Conservation (phyloP, 1,140 invertebrate species). For the Saccostrea cuccullata region DNA sequence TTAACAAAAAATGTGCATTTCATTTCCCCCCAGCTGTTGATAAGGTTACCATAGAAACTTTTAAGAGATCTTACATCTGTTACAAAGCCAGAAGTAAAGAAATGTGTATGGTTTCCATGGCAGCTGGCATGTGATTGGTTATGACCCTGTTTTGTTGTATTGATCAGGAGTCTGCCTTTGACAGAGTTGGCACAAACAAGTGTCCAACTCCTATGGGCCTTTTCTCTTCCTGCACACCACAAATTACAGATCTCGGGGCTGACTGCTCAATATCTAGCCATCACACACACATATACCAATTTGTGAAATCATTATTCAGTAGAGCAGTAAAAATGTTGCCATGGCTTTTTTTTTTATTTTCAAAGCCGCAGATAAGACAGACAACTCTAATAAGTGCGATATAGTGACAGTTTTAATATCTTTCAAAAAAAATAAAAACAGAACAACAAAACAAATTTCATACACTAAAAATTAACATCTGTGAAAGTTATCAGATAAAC, state of each 20-base stretch:
- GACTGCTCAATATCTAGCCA: slow-evolving; percentile 15
- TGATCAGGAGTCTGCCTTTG: slow-evolving; percentile 29
- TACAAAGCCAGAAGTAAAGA: slow-evolving; percentile 30
- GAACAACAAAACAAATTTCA: background rate
- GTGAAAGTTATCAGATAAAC: background rate
- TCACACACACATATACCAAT: background rate
- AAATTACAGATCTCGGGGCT: background rate
- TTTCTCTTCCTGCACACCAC: slow-evolving; percentile 18
- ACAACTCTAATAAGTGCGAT: background rate
- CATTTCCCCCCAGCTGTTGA: slow-evolving; percentile 25
- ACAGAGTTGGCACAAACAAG: slow-evolving; percentile 15
- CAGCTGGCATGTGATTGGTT: slow-evolving; percentile 27
- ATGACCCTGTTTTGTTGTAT: slow-evolving; percentile 17
- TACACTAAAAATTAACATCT: slow-evolving; percentile 7
- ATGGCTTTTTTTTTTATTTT: background rate
- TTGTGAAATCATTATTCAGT: background rate
- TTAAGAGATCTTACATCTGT: slow-evolving; percentile 11
- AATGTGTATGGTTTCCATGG: slow-evolving; percentile 35
- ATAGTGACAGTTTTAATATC: slow-evolving; percentile 6
- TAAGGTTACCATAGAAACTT: slow-evolving; percentile 31
- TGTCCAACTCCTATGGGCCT: slow-evolving; percentile 33
- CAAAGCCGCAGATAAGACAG: background rate
- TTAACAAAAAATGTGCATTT: background rate
- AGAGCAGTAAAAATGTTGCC: background rate
- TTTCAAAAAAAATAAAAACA: too few species aligned